Evolutionary conservation across 2,888 invertebrate genomes (phyloP).

Genomic region (Pyrochroa serraticornis): DNA sequence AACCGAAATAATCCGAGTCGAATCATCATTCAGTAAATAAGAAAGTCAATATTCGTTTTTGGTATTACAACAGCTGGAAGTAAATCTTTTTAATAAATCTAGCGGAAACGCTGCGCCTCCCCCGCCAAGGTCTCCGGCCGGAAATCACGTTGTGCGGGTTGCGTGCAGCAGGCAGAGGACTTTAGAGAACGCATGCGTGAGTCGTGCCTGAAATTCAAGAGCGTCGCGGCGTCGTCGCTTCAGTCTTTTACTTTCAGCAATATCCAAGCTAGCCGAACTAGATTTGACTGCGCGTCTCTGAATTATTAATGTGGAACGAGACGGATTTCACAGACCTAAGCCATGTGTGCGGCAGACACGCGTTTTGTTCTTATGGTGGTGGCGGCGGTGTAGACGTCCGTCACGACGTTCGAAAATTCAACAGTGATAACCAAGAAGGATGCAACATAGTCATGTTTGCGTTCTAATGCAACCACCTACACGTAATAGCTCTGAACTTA

Average conservation of each 20-base stretch:
- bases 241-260: slow-evolving; percentile 37
- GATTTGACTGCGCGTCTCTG: slow-evolving; percentile 26
- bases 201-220: slow-evolving; percentile 12
- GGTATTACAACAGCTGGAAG: slow-evolving; percentile 26
- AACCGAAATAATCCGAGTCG: slow-evolving; percentile 33
- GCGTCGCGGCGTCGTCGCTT: slow-evolving; percentile 26
- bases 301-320: slow-evolving; percentile 28
- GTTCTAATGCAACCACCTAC: too few relatives aligned
- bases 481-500: too few relatives aligned
- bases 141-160: slow-evolving; percentile 33
- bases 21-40: slow-evolving; percentile 22
- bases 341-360: too few relatives aligned
- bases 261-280: slow-evolving; percentile 28
- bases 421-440: too few relatives aligned
- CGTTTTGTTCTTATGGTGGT: too few relatives aligned
- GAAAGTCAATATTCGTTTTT: slow-evolving; percentile 28
- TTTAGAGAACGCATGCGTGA: slow-evolving; percentile 33
- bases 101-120: slow-evolving; percentile 24
- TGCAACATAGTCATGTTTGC: too few relatives aligned
- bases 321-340: slow-evolving; percentile 6
- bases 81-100: slow-evolving; percentile 33
- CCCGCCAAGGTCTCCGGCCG: slow-evolving; percentile 36
- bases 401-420: too few relatives aligned
- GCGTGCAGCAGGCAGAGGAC: slow-evolving; percentile 20
- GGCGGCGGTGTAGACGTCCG: too few relatives aligned